Evolutionary conservation across 1,140 invertebrate species (phyloP).

Genomic region (Sarcophaga peregrina): DNA sequence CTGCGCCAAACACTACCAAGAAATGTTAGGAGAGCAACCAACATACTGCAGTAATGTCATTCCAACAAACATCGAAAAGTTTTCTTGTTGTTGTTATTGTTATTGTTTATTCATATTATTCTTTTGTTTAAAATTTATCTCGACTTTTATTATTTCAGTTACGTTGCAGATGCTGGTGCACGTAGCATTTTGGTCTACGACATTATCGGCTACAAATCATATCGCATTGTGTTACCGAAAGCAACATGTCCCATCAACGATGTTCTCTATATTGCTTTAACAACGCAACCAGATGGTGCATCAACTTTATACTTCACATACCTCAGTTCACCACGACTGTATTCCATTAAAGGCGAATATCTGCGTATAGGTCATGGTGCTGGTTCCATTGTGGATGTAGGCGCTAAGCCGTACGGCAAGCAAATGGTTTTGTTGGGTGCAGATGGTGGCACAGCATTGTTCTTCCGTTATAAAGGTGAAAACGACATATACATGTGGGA

Average conservation of each 20-base stretch:
- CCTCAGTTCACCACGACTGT: constrained; percentile 69
- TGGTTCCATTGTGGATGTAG: constrained; percentile 70
- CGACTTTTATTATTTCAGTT: constrained; percentile 52
- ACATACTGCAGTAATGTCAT: too few species aligned
- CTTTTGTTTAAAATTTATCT: background rate
- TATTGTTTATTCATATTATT: background rate
- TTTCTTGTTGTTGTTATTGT: background rate
- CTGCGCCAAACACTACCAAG: too few species aligned
- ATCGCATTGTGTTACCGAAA: constrained; percentile 70
- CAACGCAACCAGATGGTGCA: constrained; percentile 67
- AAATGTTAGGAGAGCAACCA: too few species aligned
- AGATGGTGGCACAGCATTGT: constrained; percentile 71
- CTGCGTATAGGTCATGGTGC: constrained; percentile 68
- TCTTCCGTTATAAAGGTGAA: constrained; percentile 73
- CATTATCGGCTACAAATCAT: constrained; percentile 67
- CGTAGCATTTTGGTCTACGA: constrained; percentile 73
- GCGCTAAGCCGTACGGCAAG: constrained; percentile 68
- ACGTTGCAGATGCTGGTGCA: constrained; percentile 71
- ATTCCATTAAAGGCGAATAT: constrained; percentile 69
- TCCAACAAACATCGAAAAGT: too few species aligned
- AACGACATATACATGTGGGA: constrained; percentile 74
- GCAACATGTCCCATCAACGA: constrained; percentile 68
- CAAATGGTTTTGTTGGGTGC: constrained; percentile 72
- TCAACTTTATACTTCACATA: constrained; percentile 73
- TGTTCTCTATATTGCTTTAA: constrained; percentile 71